phyloP scores from a whole-genome alignment of 1,140 invertebrate species.

The Brachionus asplanchnoidis region DNA sequence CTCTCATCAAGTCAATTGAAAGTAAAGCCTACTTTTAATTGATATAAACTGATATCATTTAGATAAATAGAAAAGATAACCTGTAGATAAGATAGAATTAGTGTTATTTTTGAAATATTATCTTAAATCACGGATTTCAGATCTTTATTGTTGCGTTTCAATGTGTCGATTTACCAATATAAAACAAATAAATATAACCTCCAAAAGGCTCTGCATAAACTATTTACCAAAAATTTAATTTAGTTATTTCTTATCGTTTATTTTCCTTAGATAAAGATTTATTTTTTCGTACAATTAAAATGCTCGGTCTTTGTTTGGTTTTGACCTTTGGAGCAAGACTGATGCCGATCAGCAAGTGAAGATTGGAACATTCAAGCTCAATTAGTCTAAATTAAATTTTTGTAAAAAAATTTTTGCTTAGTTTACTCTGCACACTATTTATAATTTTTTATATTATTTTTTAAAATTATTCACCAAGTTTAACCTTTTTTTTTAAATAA shows the following conservation, averaged over 20 bases:
- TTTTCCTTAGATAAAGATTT: neutral
- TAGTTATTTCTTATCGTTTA: neutral
- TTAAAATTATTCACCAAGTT: too few relatives aligned
- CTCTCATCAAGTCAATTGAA: neutral
- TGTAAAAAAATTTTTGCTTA: too few relatives aligned
- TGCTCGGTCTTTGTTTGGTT: neutral
- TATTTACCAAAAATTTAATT: neutral
- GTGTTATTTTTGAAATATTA: neutral
- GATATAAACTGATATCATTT: neutral
- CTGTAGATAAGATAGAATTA: constrained; percentile 3
- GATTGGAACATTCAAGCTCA: neutral
- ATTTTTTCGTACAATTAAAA: neutral
- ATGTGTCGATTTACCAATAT: neutral
- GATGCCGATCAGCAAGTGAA: neutral
- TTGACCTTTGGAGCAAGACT: neutral
- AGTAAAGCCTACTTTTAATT: neutral
- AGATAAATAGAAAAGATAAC: neutral
- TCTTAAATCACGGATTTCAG: neutral
- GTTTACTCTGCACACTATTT: too few relatives aligned
- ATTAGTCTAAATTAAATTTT: neutral
- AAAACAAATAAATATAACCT: neutral
- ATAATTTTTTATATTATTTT: too few relatives aligned
- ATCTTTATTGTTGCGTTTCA: neutral
- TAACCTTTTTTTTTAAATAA: too few relatives aligned
- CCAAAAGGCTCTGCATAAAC: neutral